A percentile compares a stretch with the other conserved stretches of the same genome.
Conservation (phyloP, 1,140 invertebrate genomes). For the Ceratitis capitata region DNA sequence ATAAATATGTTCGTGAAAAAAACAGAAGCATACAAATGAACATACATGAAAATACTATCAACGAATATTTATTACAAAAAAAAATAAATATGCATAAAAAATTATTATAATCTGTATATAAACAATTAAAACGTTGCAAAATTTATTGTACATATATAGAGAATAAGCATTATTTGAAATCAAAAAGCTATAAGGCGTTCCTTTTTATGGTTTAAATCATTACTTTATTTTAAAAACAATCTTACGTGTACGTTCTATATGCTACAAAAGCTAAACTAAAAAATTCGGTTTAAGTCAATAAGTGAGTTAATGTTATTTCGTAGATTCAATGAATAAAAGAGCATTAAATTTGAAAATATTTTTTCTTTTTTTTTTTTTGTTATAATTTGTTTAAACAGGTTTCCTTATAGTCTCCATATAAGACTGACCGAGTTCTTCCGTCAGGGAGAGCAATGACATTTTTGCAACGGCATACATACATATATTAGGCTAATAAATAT, state of each 20-base stretch:
- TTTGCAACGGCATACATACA: too few species aligned
- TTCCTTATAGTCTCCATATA: too few species aligned
- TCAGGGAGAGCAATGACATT: too few species aligned
- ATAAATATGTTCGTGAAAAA: neutral
- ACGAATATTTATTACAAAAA: neutral
- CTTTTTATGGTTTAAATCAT: neutral
- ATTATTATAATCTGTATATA: too few species aligned
- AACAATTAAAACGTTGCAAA: neutral
- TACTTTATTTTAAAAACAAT: neutral
- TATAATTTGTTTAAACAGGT: too few species aligned
- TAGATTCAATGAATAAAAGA: conserved; percentile 2
- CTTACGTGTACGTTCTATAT: neutral
- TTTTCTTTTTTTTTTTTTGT: too few species aligned
- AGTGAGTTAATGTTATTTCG: conserved; percentile 1
- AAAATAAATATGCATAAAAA: neutral
- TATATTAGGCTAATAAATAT: too few species aligned
- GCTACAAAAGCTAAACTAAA: neutral
- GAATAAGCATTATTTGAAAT: conserved; percentile 11
- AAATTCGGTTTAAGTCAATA: neutral
- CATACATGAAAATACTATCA: neutral
- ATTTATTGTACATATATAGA: neutral
- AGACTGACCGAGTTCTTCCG: too few species aligned
- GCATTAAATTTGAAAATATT: too few species aligned
- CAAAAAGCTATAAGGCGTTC: neutral
- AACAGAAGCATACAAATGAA: neutral